Conservation (phyloP, 2,888 invertebrate species). For the Pristionchus arcanus region DNA sequence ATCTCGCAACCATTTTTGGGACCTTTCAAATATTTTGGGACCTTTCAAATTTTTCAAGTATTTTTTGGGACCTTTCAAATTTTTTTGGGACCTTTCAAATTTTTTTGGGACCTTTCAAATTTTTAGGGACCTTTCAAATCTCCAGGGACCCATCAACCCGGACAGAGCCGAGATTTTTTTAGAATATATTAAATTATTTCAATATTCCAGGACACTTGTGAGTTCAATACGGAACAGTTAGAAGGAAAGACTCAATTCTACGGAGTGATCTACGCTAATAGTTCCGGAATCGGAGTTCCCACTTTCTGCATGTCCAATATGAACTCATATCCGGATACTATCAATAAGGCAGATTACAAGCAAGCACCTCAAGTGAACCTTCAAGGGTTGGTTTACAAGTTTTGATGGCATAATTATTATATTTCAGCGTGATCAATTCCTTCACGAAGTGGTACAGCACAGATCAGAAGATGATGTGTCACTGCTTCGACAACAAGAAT, state of each 20-base stretch:
- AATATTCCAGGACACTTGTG: conserved; percentile 5
- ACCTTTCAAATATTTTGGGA: no score
- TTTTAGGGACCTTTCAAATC: no score
- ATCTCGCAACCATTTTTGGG: no score
- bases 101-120: no score
- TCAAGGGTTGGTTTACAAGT: not conserved
- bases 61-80: no score
- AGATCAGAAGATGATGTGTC: not conserved
- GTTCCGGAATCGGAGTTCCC: not conserved
- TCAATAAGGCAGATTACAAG: not conserved
- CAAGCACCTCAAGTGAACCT: not conserved
- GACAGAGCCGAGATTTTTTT: no score
- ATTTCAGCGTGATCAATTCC: not conserved
- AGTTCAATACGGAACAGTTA: not conserved
- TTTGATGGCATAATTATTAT: not conserved
- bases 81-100: no score
- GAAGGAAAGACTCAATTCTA: not conserved
- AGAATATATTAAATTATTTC: no score
- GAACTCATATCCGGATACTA: not conserved
- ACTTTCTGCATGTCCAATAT: conserved; percentile 37
- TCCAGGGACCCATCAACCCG: no score
- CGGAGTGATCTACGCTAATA: not conserved
- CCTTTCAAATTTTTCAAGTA: no score
- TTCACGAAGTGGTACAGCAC: conserved; percentile 8
- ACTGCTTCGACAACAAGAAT: not conserved